Evolutionary conservation across 2,888 invertebrate species (phyloP).

Genomic region (Folsomia candida): DNA sequence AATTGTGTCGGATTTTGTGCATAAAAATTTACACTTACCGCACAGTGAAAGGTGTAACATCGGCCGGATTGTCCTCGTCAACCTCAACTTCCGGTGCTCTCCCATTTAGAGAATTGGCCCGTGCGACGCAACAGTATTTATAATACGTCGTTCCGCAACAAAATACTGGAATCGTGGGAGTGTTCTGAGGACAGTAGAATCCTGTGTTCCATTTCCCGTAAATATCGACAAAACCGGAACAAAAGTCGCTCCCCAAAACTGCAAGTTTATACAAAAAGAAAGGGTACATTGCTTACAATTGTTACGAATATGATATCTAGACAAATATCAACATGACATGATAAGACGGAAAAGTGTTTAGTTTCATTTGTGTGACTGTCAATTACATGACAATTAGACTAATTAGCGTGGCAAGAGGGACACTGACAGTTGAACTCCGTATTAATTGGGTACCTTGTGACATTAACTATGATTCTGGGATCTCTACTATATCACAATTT

Average conservation of each 20-base stretch:
- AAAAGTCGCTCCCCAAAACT: conserved; percentile 55
- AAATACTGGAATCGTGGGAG: conserved; percentile 53
- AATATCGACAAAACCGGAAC: conserved; percentile 54
- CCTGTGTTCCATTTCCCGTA: conserved; percentile 55
- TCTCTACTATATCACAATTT: too few relatives aligned
- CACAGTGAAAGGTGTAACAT: background rate
- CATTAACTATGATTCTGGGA: too few relatives aligned
- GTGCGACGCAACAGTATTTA: conserved; percentile 54
- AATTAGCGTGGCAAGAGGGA: too few relatives aligned
- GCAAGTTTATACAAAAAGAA: conserved; percentile 20
- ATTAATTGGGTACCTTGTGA: too few relatives aligned
- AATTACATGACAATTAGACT: too few relatives aligned
- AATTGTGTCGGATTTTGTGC: too few relatives aligned
- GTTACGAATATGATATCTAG: too few relatives aligned
- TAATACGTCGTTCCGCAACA: conserved; percentile 54
- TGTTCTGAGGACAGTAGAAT: conserved; percentile 54
- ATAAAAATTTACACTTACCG: conserved; percentile 5
- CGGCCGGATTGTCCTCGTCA: background rate
- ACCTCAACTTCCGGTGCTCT: conserved; percentile 2
- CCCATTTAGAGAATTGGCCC: background rate
- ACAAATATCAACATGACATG: too few relatives aligned
- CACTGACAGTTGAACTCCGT: too few relatives aligned
- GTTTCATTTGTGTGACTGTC: too few relatives aligned
- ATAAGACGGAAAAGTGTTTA: too few relatives aligned
- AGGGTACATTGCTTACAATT: too few relatives aligned